phyloP scores from a whole-genome alignment of 2,797 vertebrate genomes.

The Bucorvus abyssinicus region DNA sequence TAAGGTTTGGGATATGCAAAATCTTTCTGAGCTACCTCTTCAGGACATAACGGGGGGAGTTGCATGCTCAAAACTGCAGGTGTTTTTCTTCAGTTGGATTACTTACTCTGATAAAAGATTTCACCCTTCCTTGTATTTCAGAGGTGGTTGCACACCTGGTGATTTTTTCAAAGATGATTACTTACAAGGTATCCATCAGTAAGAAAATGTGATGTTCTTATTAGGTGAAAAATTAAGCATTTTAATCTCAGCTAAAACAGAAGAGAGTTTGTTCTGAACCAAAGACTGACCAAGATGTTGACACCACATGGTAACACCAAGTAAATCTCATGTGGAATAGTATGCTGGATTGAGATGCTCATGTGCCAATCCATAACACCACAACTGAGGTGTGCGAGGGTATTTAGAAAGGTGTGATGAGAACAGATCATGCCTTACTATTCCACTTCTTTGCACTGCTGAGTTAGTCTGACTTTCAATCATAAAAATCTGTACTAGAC shows the following conservation, averaged over 20 bases:
- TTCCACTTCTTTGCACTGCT: neutral
- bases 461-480: neutral
- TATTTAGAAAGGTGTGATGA: neutral
- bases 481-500: neutral
- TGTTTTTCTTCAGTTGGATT: neutral
- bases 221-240: neutral
- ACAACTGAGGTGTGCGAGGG: neutral
- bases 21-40: neutral
- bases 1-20: neutral
- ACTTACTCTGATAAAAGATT: neutral
- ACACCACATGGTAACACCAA: neutral
- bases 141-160: neutral
- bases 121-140: neutral
- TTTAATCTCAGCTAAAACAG: neutral
- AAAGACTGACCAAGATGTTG: neutral
- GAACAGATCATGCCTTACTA: neutral
- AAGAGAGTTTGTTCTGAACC: neutral
- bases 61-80: rapidly evolving
- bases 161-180: neutral
- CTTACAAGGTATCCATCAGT: neutral
- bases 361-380: neutral
- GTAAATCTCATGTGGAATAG: neutral
- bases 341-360: neutral
- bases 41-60: neutral
- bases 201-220: neutral